Evolutionary conservation across 1,140 invertebrate genomes (phyloP), one percentile per base, ranked within the genome.

Genomic region (Papilio helenus): DNA sequence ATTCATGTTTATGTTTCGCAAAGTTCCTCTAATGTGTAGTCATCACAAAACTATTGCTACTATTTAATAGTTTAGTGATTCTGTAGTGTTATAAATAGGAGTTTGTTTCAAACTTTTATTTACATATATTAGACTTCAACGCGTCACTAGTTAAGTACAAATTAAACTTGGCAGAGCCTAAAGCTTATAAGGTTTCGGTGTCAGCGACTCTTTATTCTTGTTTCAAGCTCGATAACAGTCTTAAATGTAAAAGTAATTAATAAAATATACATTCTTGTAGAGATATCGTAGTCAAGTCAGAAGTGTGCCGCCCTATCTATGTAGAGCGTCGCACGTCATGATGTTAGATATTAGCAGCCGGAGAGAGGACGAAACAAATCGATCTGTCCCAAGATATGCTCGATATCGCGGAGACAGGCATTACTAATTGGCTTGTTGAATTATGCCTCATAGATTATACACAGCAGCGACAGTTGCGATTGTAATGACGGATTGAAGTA

Each of bases 381-480:
- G 61, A 68, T 68, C 61, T 29, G 61, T 68, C 61, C 26, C 10
- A 29, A 68, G 61, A 68, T 68, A 68, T 68, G 61, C 23, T 29
- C 14, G 12, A 29, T 29, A 26, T 68, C 14, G 61, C 61, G 23
- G 58, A 23, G 61, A 68, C 61, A 68, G 58, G 61, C 61, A 68
- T 68, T 16, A 68, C 23, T 68, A 29, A 68, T 68, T 68, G 61
- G 61, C 23, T 68, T 3, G 61, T 68, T 68, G 26, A 68, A 68
- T 55, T 55, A 20, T 61, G 23, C 12, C 58, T 34, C 46, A n/a
- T 55, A 29, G n/a, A 71, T 44, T 61, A 77, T 68, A 79, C 14
- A 42, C 20, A 74, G 80, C 77, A 42, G 46, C 58, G 34, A 34
- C 79, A 80, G n/a, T 49, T 23, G 23, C 58, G 58, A 61, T 58